phyloP scores from a whole-genome alignment of 2,113 vertebrate genomes.

The Cyanistes caeruleus region DNA sequence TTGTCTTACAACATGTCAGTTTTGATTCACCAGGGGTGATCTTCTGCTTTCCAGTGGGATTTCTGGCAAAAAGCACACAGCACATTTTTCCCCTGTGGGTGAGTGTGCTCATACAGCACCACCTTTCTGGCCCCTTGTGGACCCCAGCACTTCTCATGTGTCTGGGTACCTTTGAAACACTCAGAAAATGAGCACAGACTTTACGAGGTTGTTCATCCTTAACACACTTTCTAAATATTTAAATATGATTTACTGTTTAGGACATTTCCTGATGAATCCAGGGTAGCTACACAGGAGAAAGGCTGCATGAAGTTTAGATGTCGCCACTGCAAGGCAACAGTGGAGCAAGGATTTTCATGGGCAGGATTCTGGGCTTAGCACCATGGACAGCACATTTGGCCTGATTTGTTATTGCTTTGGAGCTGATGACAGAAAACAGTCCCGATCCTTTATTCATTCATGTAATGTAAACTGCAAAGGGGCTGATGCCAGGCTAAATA shows the following conservation, averaged over 20 bases:
- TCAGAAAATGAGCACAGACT: neutral
- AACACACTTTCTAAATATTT: neutral
- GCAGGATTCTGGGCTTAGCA: neutral
- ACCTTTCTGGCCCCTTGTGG: neutral
- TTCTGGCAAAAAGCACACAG: neutral
- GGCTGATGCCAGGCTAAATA: neutral
- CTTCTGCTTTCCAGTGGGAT: neutral
- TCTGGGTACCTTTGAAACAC: neutral
- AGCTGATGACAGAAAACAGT: neutral
- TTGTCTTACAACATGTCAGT: neutral
- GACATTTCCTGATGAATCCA: neutral
- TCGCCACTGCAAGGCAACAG: neutral
- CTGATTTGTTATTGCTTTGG: neutral
- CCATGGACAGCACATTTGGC: neutral
- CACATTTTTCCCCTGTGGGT: accelerated
- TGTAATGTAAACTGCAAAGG: neutral
- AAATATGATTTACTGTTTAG: neutral
- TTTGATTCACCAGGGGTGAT: neutral
- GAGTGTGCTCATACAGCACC: neutral
- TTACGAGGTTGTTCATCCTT: neutral
- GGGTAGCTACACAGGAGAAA: neutral
- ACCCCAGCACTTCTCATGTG: neutral
- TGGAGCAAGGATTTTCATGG: neutral
- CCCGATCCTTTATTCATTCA: neutral
- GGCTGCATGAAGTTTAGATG: neutral